Conservation (phyloP, 30 jellyfish, hydroid and myxozoan species). For the Pseudorhiza aurosa region DNA sequence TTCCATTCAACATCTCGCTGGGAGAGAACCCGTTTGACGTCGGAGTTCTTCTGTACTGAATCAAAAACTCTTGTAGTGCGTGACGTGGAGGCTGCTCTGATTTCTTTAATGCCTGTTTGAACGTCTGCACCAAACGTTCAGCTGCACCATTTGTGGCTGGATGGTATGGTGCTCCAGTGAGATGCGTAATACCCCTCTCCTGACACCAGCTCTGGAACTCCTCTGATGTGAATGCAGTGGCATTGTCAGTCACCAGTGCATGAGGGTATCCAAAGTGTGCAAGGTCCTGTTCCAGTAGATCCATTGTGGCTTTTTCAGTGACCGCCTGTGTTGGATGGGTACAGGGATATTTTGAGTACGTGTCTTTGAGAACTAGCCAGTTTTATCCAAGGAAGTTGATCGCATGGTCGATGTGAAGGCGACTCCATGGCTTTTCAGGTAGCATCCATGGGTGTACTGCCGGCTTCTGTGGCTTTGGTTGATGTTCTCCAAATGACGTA, state of each 20-base stretch:
- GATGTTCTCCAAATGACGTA: slow-evolving; percentile 26
- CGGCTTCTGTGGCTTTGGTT: slow-evolving; percentile 13
- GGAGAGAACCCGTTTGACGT: slow-evolving; percentile 28
- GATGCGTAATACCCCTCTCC: slow-evolving; percentile 11
- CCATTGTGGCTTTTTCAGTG: slow-evolving; percentile 1
- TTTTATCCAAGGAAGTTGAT: slow-evolving; percentile 9
- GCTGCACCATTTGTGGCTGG: slow-evolving; percentile 52
- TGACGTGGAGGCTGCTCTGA: slow-evolving; percentile 38
- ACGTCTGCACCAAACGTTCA: slow-evolving; percentile 27
- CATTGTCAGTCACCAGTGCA: slow-evolving; percentile 22
- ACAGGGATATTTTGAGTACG: slow-evolving; percentile 32
- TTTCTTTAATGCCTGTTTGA: slow-evolving; percentile 47
- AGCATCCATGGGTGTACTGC: slow-evolving; percentile 40
- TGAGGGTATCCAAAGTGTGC: slow-evolving; percentile 33
- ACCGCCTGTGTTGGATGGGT: slow-evolving; percentile 23
- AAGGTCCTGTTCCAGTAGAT: slow-evolving; percentile 19
- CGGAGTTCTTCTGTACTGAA: slow-evolving; percentile 21
- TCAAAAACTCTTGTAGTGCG: slow-evolving; percentile 17
- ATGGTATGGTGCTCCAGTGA: slow-evolving; percentile 48
- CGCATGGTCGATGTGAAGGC: slow-evolving; percentile 47
- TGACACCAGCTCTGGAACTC: slow-evolving; percentile 22
- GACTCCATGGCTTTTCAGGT: slow-evolving; percentile 53
- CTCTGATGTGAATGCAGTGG: slow-evolving; percentile 15
- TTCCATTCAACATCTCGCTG: slow-evolving; percentile 25
- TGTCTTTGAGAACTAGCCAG: slow-evolving; percentile 48